A percentile compares a stretch with the other conserved stretches of the same genome.
phyloP scores from a whole-genome alignment of 2,113 vertebrate species.

The Oreochromis aureus region DNA sequence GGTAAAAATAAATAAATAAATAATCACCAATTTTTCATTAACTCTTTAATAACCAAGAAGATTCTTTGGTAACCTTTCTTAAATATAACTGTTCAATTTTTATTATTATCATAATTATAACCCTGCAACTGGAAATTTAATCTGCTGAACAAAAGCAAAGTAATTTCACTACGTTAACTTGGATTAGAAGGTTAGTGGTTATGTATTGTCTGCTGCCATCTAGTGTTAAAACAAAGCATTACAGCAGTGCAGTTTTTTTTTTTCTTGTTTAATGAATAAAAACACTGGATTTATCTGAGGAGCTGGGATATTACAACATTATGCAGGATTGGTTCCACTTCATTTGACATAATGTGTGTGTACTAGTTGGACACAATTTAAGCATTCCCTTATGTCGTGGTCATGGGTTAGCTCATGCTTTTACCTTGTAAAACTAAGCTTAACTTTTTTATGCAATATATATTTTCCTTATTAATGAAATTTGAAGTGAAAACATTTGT shows the following conservation, averaged over 20 bases:
- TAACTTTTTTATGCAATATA: not conserved
- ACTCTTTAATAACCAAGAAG: no score
- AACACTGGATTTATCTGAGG: no score
- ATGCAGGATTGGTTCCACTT: not conserved
- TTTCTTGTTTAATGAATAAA: not conserved
- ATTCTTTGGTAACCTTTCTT: no score
- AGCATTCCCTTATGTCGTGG: not conserved
- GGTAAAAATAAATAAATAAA: no score
- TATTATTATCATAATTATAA: no score
- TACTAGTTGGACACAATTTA: not conserved
- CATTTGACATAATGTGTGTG: not conserved
- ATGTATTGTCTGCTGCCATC: not conserved
- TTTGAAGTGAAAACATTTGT: not conserved
- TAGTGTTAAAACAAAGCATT: rapidly evolving
- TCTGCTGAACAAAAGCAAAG: not conserved
- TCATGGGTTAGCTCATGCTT: not conserved
- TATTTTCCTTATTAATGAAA: not conserved
- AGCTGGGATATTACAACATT: no score
- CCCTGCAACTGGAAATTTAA: no score
- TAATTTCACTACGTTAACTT: not conserved
- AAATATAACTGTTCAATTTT: no score
- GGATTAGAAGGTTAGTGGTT: not conserved
- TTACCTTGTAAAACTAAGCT: not conserved
- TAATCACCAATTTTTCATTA: no score
- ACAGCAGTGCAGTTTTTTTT: not conserved